Conservation (phyloP, 2,888 invertebrate genomes). For the Notodonta dromedarius region DNA sequence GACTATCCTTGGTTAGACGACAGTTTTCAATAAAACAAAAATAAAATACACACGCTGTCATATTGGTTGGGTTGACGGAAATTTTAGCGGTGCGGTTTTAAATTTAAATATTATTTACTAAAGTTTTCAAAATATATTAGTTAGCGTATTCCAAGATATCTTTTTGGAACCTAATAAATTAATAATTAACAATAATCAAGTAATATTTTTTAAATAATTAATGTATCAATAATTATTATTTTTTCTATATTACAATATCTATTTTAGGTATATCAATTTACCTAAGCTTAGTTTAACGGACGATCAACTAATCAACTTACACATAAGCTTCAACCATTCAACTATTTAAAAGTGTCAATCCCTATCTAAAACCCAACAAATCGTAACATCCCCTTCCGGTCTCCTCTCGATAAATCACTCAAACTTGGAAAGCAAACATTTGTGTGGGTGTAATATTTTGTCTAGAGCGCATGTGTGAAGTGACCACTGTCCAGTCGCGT, state of each 20-base stretch:
- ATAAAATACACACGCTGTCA: slow-evolving; percentile 48
- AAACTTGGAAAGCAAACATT: slow-evolving; percentile 40
- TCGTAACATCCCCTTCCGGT: slow-evolving; percentile 11
- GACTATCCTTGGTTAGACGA: slow-evolving; percentile 65
- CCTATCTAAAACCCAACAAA: slow-evolving; percentile 1
- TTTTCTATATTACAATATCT: too few relatives aligned
- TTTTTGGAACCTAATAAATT: too few relatives aligned
- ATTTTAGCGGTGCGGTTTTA: slow-evolving; percentile 15
- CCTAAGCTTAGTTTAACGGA: too few relatives aligned
- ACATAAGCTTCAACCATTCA: background rate
- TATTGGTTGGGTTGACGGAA: slow-evolving; percentile 33
- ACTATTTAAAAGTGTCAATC: background rate
- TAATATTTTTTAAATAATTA: too few relatives aligned
- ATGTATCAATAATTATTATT: too few relatives aligned
- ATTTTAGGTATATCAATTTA: too few relatives aligned
- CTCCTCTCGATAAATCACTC: slow-evolving; percentile 33
- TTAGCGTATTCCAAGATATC: too few relatives aligned
- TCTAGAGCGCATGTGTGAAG: slow-evolving; percentile 71
- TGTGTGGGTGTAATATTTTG: slow-evolving; percentile 64
- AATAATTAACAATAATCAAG: too few relatives aligned
- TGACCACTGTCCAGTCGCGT: slow-evolving; percentile 79
- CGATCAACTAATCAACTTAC: too few relatives aligned
- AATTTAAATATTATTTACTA: slow-evolving; percentile 1
- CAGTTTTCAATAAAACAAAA: slow-evolving; percentile 66
- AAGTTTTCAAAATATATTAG: background rate